Conservation (phyloP, 2,888 invertebrate species). For the Ectemnius lituratus region DNA sequence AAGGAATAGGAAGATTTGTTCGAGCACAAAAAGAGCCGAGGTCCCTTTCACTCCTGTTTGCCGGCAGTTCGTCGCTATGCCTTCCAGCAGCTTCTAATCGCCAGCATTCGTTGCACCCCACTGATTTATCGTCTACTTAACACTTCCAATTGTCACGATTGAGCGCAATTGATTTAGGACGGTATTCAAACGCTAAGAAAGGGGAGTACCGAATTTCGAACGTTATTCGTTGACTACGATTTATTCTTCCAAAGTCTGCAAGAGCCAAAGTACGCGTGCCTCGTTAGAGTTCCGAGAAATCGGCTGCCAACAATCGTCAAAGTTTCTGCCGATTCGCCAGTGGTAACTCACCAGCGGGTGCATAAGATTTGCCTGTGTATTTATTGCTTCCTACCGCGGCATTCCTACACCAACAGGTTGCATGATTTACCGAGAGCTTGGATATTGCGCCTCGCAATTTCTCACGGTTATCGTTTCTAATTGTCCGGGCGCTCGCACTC, state of each 20-base stretch:
- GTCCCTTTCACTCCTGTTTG: background rate
- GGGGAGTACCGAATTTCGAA: too few relatives aligned
- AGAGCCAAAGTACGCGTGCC: too few relatives aligned
- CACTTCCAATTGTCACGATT: background rate
- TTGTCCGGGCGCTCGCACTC: background rate
- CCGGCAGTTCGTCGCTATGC: background rate
- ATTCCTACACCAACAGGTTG: constrained; percentile 21
- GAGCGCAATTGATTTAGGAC: background rate
- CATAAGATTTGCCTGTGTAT: constrained; percentile 3
- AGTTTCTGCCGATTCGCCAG: constrained; percentile 22
- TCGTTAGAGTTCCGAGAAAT: constrained; percentile 17
- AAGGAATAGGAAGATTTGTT: background rate
- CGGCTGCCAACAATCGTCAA: constrained; percentile 27
- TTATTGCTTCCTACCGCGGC: constrained; percentile 8
- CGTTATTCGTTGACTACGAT: too few relatives aligned
- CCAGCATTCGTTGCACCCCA: background rate
- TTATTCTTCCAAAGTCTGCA: too few relatives aligned
- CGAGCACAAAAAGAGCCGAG: background rate
- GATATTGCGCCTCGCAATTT: constrained; percentile 12
- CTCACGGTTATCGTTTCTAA: constrained; percentile 14
- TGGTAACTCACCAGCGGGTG: constrained; percentile 17
- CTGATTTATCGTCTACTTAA: background rate
- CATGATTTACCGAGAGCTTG: constrained; percentile 33
- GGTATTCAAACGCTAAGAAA: too few relatives aligned
- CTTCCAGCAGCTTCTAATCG: background rate